Base-by-base conservation (phyloP, 2,113 vertebrate species). In the Pardalotus punctatus region DNA sequence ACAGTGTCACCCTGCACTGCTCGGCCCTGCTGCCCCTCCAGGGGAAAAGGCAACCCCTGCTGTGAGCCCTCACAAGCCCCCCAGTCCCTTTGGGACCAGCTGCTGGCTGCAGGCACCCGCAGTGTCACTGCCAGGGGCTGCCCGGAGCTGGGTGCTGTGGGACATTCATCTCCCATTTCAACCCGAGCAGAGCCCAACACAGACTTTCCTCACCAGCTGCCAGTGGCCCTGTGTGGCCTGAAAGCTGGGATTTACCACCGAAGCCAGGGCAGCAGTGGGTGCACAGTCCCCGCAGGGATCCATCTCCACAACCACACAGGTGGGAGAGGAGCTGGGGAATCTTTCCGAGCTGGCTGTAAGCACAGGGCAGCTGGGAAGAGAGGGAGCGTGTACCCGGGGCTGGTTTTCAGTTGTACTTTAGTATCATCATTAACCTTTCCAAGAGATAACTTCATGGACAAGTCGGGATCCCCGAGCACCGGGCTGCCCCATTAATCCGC, bases 191-290 rank as follows among this genome's bases (percentile, higher is more conserved):
- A 23, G 61, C 14, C 53, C 6, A 10, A 3, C 0, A 0, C 33
- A 2, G 5, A 2, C 28, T 16, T 29, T 43, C 28, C 76, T 47
- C 35, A 7, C 8, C 48, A 23, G 50, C 53, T 12, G 6, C 40
- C 43, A 4, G 1, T 0, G 8, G 58, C 38, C 7, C 27, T 1
- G 0, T 0, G 11, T 7, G 20, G 14, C 28, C 72, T 5, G 14
- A 35, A 35, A 8, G 0, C 11, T 3, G 31, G 60, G n/a, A 12
- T 18, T 22, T n/a, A 24, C n/a, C 66, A 38, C 38, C 71, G 71
- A 17, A 24, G 40, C 54, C 43, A 57, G 71, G 35, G 16, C 70
- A 82, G 79, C 40, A 61, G 47, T 11, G 47, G 54, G 27, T 42
- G 54, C 31, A 48, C 12, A 3, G 1, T 10, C 23, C 51, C 48